Conservation (phyloP, 2,113 vertebrate genomes). For the Gadus chalcogrammus region DNA sequence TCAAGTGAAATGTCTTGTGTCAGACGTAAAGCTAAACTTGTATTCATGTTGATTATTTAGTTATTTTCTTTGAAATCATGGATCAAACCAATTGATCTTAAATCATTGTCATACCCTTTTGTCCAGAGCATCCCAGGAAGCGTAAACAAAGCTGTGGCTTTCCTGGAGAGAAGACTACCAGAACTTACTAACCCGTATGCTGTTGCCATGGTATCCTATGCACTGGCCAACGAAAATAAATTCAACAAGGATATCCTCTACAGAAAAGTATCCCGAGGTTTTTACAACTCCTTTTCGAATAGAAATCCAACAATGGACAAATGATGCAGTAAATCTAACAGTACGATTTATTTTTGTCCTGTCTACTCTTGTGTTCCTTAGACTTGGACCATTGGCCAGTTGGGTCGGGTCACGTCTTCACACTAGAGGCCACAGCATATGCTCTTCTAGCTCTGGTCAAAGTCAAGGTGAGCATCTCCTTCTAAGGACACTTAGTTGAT, state of each 20-base stretch:
- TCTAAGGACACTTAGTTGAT: neutral
- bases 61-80: neutral
- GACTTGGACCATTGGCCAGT: conserved; percentile 72
- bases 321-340: neutral
- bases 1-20: too few relatives aligned
- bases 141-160: conserved; percentile 67
- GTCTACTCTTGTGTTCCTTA: conserved; percentile 35
- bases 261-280: conserved; percentile 71
- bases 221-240: conserved; percentile 69
- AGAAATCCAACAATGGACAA: neutral
- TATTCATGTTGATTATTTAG: too few relatives aligned
- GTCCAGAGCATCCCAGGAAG: conserved; percentile 16
- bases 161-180: conserved; percentile 63
- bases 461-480: conserved; percentile 38
- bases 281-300: neutral
- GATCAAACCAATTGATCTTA: neutral
- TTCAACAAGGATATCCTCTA: conserved; percentile 49
- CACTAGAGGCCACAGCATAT: conserved; percentile 85
- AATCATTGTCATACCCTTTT: neutral
- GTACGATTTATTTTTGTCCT: neutral
- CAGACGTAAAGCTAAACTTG: too few relatives aligned
- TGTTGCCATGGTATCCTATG: conserved; percentile 79
- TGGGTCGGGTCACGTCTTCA: conserved; percentile 55
- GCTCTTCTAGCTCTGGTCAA: conserved; percentile 80
- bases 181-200: conserved; percentile 77